Evolutionary conservation across 1,140 invertebrate genomes (phyloP), one percentile per base, ranked within the genome.

Genomic region (Drosophila pachea): DNA sequence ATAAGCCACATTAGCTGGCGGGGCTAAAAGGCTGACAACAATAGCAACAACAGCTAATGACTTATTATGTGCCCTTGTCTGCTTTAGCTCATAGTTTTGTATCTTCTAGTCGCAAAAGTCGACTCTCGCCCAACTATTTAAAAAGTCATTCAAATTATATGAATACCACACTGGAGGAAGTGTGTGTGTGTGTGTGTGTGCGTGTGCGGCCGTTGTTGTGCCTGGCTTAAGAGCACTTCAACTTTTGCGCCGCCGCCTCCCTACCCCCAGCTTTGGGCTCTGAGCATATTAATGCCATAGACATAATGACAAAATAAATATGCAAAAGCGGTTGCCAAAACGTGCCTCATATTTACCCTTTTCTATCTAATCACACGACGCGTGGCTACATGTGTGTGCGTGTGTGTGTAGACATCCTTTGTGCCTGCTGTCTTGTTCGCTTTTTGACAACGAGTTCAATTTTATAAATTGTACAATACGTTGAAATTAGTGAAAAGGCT

Each of bases 291-390:
- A 88, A 84, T 84, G 86, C 78, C 78, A 76, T 22, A 61, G 63
- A 86, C 87, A 88, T 88, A 88, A 88, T 88, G 87, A 88, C 83
- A 88, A 88, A 88, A 88, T 88, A 88, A 88, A 88, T 88, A 88
- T 88, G 87, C 87, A 74, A 86, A 88, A 88, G 86, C 86, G 86
- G 86, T 88, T 88, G 75, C 67, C 74, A 74, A 77, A 86, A 87
- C 77, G 78, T 76, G 73, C 82, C 63, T 78, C 76, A 78, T 78
- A 75, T 82, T 81, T 56, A 56, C 54, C 74, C 75, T 75, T 74
- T 86, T 69, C 22, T 73, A 77, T 77, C 72, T 84, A 74, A 84
- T 84, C 81, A 81, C 53, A 38, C 35, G 22, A 56, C 38, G 31
- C 40, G 7, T 32, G 14, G 8, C 36, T 38, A 4, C 22, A 4